Conservation (phyloP, 2,113 vertebrate genomes). For the Tupaia tana region DNA sequence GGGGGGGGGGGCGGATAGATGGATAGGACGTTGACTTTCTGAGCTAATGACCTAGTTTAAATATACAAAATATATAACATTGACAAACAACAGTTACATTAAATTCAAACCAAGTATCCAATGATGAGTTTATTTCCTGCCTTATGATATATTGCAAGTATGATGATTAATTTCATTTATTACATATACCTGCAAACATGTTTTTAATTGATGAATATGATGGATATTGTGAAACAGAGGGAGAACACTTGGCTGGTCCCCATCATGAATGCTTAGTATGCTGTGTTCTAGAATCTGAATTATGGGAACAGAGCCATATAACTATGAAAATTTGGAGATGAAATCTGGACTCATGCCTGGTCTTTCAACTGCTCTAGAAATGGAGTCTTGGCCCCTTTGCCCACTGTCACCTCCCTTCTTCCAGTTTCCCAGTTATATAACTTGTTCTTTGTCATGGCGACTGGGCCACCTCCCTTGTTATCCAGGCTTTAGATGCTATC, state of each 20-base stretch:
- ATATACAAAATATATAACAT: not conserved
- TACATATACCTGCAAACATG: not conserved
- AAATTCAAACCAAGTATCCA: not conserved
- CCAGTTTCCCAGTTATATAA: not conserved
- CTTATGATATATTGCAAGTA: not conserved
- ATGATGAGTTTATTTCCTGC: not conserved
- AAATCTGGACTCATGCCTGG: not conserved
- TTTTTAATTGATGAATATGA: not conserved
- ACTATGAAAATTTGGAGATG: not conserved
- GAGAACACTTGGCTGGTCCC: not conserved
- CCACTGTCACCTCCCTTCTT: not conserved
- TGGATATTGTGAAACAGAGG: not conserved
- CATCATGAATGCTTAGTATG: not conserved
- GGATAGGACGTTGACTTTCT: not conserved
- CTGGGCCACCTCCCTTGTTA: not conserved
- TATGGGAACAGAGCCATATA: not conserved
- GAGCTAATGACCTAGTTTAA: conserved; percentile 17
- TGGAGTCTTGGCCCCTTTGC: not conserved
- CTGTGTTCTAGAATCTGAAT: not conserved
- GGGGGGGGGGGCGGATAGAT: not conserved
- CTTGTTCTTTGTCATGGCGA: fast-evolving
- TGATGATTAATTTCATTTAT: not conserved
- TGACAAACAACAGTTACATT: not conserved
- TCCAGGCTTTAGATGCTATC: not conserved
- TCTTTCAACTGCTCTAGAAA: not conserved